phyloP scores from a whole-genome alignment of 2,888 invertebrate genomes.

The Empis livida region DNA sequence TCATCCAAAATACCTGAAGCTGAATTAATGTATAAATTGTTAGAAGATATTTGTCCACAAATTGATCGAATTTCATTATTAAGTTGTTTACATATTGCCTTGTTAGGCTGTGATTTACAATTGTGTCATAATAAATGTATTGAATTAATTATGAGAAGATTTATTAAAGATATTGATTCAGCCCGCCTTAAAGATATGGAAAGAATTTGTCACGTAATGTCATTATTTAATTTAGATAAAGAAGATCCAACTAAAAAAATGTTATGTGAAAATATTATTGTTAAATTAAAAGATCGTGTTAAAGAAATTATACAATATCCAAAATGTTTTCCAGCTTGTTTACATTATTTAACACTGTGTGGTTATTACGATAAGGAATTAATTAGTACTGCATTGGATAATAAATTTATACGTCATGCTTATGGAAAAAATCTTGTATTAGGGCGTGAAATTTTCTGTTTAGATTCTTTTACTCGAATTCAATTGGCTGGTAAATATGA shows the following conservation, averaged over 20 bases:
- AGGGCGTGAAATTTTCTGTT: constrained; percentile 46
- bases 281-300: constrained; percentile 41
- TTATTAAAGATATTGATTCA: constrained; percentile 36
- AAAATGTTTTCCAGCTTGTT: constrained; percentile 44
- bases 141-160: constrained; percentile 40
- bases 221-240: constrained; percentile 45
- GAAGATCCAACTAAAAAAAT: constrained; percentile 37
- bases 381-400: constrained; percentile 42
- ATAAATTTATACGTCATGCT: constrained; percentile 42
- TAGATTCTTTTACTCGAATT: constrained; percentile 44
- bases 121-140: constrained; percentile 37
- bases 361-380: constrained; percentile 46
- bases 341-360: constrained; percentile 46
- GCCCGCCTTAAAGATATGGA: constrained; percentile 64
- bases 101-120: constrained; percentile 45
- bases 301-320: constrained; percentile 46
- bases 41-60: constrained; percentile 42
- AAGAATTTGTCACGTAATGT: constrained; percentile 47
- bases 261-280: constrained; percentile 34
- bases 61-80: constrained; percentile 46
- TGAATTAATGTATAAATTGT: constrained; percentile 37
- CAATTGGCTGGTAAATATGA: constrained; percentile 30
- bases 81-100: constrained; percentile 51
- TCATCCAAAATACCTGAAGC: constrained; percentile 38
- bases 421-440: constrained; percentile 39